A percentile compares a stretch with the other conserved stretches of the same genome.
Conservation (phyloP, 1,140 invertebrate species). For the Pseudobourletiella spinata region DNA sequence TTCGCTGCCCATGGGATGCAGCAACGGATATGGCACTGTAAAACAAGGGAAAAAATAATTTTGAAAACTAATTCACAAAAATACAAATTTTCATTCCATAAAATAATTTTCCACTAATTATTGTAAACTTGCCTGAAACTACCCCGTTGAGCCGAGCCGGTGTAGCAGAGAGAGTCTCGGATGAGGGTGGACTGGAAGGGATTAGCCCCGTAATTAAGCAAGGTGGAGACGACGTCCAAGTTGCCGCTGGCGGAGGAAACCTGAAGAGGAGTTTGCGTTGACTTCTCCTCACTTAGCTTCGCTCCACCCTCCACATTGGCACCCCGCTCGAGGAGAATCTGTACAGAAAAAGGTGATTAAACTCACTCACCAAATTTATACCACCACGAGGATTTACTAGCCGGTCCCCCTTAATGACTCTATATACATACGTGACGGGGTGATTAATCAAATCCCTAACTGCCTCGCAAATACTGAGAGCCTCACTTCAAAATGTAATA, state of each 20-base stretch:
- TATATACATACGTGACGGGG: too few relatives aligned
- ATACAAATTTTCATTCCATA: too few relatives aligned
- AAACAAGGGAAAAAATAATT: slow-evolving; percentile 21
- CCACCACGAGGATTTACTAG: too few relatives aligned
- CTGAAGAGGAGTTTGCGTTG: slow-evolving; percentile 76
- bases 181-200: slow-evolving; percentile 74
- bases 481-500: too few relatives aligned
- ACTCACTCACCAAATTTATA: too few relatives aligned
- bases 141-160: slow-evolving; percentile 68
- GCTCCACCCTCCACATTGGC: slow-evolving; percentile 79
- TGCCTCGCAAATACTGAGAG: too few relatives aligned
- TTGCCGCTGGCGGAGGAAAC: slow-evolving; percentile 71
- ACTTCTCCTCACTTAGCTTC: slow-evolving; percentile 66
- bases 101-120: background rate
- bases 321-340: slow-evolving; percentile 61
- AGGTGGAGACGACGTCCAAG: slow-evolving; percentile 64
- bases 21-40: slow-evolving; percentile 73
- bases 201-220: slow-evolving; percentile 72
- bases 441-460: too few relatives aligned
- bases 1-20: slow-evolving; percentile 70
- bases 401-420: too few relatives aligned
- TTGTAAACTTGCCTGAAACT: slow-evolving; percentile 42
- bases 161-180: slow-evolving; percentile 73
- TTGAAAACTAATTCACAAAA: background rate
- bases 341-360: slow-evolving; percentile 26